Evolutionary conservation across 2,888 invertebrate species (phyloP), one percentile per base, ranked within the genome.

Genomic region (Platycheirus rosarum): DNA sequence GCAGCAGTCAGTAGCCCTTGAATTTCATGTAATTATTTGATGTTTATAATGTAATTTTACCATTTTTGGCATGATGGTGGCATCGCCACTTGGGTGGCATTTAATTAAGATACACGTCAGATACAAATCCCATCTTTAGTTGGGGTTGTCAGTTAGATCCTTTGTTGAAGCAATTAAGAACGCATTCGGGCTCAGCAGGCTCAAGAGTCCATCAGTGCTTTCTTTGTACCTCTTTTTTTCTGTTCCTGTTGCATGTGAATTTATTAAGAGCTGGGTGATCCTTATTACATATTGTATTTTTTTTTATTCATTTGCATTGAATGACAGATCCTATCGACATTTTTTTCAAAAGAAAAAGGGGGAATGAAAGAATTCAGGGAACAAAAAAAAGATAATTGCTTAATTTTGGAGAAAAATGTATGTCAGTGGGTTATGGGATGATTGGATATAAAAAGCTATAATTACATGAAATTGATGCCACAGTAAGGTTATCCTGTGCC

Each of bases 91-190:
- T 86, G 85, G 85, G 85, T 85, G 85, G 85, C 71, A 82, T 84
- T 85, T 85, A 85, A 85, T 85, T 85, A 85, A 85, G 85, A 85
- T 85, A 85, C 84, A 84, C 84, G 84, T 84, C 78, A 74, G 77
- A 74, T 74, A 84, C 78, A 78, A 82, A 68, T 77, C 70, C n/a
- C 68, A 68, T 55, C 68, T 76, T 71, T 49, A 46, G 76, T 70
- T 70, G 60, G n/a, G n/a, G 23, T 51, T 65, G 69, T 70, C 60
- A 69, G 62, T 51, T 37, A 35, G 51, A 65, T 69, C 51, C 63
- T 78, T 74, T 55, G 65, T 78, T 69, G 51, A 55, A 37, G 63
- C 63, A 74, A 77, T 63, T 84, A 84, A 84, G 23, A 57, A 63
- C 68, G 71, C 62, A 66, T 35, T 63, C 60, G 66, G 14, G 49